These are phyloP conservation scores for Saccopteryx leptura DNA, from an alignment of 2,113 vertebrate genomes.

Conservation along the genomic window DNA sequence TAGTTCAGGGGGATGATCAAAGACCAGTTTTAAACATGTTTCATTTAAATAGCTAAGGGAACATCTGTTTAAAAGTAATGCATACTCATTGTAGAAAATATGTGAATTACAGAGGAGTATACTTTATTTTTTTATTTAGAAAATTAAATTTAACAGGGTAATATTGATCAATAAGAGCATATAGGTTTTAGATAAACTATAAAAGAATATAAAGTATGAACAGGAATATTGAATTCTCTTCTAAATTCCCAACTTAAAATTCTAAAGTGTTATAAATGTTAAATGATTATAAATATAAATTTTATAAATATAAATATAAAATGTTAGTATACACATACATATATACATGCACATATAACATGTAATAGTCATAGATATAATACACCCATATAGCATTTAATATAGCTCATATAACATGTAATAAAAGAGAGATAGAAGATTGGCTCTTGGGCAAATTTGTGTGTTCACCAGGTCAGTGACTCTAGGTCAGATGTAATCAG, in stretches of 20 bases:
- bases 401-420: too few relatives aligned
- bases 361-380: neutral
- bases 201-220: neutral
- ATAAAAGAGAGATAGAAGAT: neutral
- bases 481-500: neutral
- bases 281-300: neutral
- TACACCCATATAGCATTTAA: too few relatives aligned
- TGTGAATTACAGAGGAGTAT: neutral
- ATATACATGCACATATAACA: neutral
- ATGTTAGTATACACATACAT: neutral
- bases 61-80: constrained; percentile 5
- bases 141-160: too few relatives aligned
- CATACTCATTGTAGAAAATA: neutral
- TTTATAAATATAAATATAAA: neutral
- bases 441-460: neutral
- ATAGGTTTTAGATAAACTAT: too few relatives aligned
- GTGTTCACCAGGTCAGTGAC: neutral
- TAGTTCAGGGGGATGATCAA: neutral
- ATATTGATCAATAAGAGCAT: too few relatives aligned
- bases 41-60: neutral
- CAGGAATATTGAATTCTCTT: neutral
- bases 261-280: neutral
- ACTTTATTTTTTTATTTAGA: too few relatives aligned
- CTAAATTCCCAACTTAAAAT: neutral
- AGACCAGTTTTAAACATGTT: neutral